Conservation (phyloP, 2,113 vertebrate species). For the Heloderma charlesbogerti region DNA sequence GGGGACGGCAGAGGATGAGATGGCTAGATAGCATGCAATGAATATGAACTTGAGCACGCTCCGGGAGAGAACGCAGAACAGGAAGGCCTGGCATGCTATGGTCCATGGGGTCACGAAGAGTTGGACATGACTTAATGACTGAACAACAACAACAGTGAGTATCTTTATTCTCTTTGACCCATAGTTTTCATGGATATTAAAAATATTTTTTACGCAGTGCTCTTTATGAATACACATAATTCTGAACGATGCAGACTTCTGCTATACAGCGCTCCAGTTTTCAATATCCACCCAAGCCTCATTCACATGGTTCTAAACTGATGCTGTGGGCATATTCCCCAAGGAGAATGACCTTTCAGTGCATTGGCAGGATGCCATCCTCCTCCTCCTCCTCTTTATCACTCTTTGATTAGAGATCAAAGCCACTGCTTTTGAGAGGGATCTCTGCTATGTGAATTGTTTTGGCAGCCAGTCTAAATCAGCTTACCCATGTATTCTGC, state of each 20-base stretch:
- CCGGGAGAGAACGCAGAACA: too few relatives aligned
- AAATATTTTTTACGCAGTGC: background rate
- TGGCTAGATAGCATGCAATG: too few relatives aligned
- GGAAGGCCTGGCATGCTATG: too few relatives aligned
- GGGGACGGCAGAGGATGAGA: too few relatives aligned
- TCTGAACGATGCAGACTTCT: background rate
- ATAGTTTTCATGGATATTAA: background rate
- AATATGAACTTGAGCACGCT: too few relatives aligned
- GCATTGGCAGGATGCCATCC: background rate
- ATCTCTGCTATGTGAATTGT: background rate
- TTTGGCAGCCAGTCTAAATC: background rate
- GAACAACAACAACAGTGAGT: too few relatives aligned
- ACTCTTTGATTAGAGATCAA: background rate
- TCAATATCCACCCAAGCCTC: background rate
- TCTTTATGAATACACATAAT: background rate
- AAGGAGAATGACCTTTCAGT: conserved; percentile 6
- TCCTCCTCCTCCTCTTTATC: background rate
- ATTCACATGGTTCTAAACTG: background rate
- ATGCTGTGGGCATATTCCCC: background rate
- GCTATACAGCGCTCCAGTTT: background rate
- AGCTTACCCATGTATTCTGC: background rate
- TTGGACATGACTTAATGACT: too few relatives aligned
- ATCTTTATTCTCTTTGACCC: background rate
- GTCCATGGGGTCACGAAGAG: too few relatives aligned
- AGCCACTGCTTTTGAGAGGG: background rate